Base-by-base conservation (phyloP, 1,140 invertebrate genomes). In the Drosophila gunungcola region DNA sequence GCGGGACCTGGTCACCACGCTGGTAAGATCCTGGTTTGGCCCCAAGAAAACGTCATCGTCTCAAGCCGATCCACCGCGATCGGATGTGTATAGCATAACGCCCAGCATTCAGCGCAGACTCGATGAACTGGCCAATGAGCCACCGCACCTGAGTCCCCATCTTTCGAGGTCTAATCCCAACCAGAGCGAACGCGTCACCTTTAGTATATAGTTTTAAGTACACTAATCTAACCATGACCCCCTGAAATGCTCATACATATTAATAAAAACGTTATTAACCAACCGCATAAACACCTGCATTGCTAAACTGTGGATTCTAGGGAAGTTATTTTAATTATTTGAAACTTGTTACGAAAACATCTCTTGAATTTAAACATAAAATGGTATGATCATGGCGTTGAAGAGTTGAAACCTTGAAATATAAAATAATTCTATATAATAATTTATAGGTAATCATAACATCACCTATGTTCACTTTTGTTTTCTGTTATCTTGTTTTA, bases 1-100 rank as follows among this genome's bases (percentile, higher is more conserved):
- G 82, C 84, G 94, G 46, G 95, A 95, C 82, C 92, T 94, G 12
- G 93, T 95, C 38, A 95, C 94, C 38, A 95, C 95, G 46, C 91
- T 95, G 65, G 93, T 95, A 78, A 94, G 93, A 92, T 78, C 74
- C 52, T 41, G 68, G 61, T 90, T 89, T 27, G 81, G 67, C 41
- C 68, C 54, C 49, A 78, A 73, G 46, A 78, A 58, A 53, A 4
- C 53, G n/a, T 27, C 70, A 39, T 13, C 65, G 42, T 36, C 61
- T 27, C 41, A 34, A 5, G 43, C 63, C 36, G 46, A 42, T 62
- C 39, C 69, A 62, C 36, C 32, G 27, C 63, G 52, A 67, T 79
- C 81, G 52, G 79, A 90, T 76, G 63, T 90, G 13, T 90, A 90
- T 75, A 82, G 67, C 63, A 90, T 90, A 70, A 90, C 85, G 60